A percentile compares a stretch with the other conserved stretches of the same genome.
Conservation (phyloP, 2,888 invertebrate species). For the Rhyacophila evoluta region DNA sequence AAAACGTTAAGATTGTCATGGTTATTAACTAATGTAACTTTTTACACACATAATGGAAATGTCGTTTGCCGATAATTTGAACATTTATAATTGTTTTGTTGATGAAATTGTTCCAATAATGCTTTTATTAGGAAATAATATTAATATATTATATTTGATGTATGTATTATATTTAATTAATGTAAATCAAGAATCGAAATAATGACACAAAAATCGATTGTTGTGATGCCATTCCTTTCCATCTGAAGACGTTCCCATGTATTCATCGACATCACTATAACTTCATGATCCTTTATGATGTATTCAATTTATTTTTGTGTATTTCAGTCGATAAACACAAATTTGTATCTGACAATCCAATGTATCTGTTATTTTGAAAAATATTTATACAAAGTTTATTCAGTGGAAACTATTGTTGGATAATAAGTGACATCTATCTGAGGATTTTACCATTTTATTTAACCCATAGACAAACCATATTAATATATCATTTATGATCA, state of each 20-base stretch:
- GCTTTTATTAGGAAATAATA: not conserved
- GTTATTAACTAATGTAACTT: not conserved
- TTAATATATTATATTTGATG: not conserved
- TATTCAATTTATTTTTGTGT: not conserved
- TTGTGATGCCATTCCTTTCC: conserved; percentile 39
- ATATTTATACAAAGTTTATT: not conserved
- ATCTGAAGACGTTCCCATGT: conserved; percentile 38
- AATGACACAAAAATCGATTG: not conserved
- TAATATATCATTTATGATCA: no score
- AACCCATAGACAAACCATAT: not conserved
- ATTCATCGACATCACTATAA: conserved; percentile 40
- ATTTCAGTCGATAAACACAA: not conserved
- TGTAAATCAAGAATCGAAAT: conserved; percentile 19
- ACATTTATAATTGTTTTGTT: not conserved
- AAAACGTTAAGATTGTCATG: not conserved
- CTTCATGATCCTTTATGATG: not conserved
- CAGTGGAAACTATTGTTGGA: not conserved
- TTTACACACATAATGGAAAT: conserved; percentile 9
- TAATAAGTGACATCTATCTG: not conserved
- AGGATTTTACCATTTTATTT: not conserved
- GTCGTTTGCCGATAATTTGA: not conserved
- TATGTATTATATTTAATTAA: conserved; percentile 2
- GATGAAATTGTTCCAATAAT: not conserved
- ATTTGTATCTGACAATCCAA: not conserved
- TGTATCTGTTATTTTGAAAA: not conserved